A percentile compares a stretch with the other conserved stretches of the same genome.
Conservation (phyloP, 2,113 vertebrate species). For the Carlito syrichta region DNA sequence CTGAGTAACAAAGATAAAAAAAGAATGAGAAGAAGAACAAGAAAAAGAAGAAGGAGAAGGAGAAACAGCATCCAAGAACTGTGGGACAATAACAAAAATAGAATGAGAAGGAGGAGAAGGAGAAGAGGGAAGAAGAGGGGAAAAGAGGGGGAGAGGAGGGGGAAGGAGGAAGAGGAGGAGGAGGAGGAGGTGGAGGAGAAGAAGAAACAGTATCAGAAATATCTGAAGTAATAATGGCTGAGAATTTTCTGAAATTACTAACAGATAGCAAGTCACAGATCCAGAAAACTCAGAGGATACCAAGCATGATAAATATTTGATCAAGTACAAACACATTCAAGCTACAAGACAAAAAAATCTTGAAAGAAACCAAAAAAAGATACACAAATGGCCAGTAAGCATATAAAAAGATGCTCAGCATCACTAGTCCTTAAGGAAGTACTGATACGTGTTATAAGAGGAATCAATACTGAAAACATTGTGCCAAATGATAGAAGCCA, state of each 20-base stretch:
- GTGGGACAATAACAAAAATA: too few relatives aligned
- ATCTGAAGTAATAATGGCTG: neutral
- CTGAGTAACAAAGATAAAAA: neutral
- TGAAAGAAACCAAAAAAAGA: neutral
- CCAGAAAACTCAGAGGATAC: neutral
- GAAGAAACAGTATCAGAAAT: too few relatives aligned
- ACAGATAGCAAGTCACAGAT: neutral
- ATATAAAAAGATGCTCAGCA: neutral
- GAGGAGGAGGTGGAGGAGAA: too few relatives aligned
- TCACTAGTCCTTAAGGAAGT: neutral
- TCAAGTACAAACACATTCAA: neutral
- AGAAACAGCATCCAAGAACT: too few relatives aligned
- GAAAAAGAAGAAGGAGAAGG: too few relatives aligned
- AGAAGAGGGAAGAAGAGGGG: fast-evolving
- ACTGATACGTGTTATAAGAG: neutral
- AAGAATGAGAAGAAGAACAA: neutral
- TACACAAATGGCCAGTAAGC: neutral
- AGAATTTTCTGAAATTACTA: neutral
- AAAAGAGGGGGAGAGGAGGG: fast-evolving
- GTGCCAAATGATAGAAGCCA: neutral
- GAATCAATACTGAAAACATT: neutral
- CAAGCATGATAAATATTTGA: neutral
- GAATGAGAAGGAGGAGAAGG: too few relatives aligned
- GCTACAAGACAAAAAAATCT: neutral
- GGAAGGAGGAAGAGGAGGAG: too few relatives aligned